Evolutionary conservation across 2,888 invertebrate genomes (phyloP), one percentile per base, ranked within the genome.

Genomic region (Caenorhabditis doughertyi): DNA sequence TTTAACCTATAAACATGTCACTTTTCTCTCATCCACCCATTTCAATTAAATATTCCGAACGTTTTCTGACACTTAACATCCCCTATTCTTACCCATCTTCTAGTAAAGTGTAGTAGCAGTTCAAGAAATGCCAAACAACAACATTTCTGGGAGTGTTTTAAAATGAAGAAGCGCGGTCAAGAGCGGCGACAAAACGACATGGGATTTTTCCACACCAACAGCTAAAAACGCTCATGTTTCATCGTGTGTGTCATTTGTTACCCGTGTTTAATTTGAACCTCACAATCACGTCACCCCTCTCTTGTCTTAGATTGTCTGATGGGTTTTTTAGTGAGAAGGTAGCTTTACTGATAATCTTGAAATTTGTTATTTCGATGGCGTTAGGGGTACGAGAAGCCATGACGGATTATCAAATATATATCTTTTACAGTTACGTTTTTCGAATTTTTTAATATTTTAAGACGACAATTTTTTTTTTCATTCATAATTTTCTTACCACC

Each of bases 141-240:
- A 68, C 51, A 76, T 53, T 67, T 35, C 11, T 47, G 3, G 16
- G 42, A 11, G 62, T 21, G n/a, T n/a, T n/a, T n/a, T n/a, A n/a
- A n/a, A n/a, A n/a, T n/a, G 56, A 11, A 32, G 42, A 42, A 39
- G 53, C 21, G 51, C 55, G 32, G 67, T 29, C 56, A 44, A 56
- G 73, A 62, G 55, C 42, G 23, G 55, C 56, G 44, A 25, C 29
- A 60, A 53, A 51, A n/a, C n/a, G 39, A 47, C 64, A 35, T 77
- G 77, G 77, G 68, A 77, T 68, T 53, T 68, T 77, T 77, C 68
- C 68, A 68, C 77, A 68, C 53, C 77, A 77, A 62, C 77, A 68
- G 44, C 29, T 11, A 35, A 70, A 68, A 70, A 25, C 39, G 68
- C 68, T 77, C 77, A 70, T 68, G 77, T 77, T 77, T 77, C 77